phyloP scores from a whole-genome alignment of 2,113 vertebrate genomes.

The Melanerpes aurifrons region DNA sequence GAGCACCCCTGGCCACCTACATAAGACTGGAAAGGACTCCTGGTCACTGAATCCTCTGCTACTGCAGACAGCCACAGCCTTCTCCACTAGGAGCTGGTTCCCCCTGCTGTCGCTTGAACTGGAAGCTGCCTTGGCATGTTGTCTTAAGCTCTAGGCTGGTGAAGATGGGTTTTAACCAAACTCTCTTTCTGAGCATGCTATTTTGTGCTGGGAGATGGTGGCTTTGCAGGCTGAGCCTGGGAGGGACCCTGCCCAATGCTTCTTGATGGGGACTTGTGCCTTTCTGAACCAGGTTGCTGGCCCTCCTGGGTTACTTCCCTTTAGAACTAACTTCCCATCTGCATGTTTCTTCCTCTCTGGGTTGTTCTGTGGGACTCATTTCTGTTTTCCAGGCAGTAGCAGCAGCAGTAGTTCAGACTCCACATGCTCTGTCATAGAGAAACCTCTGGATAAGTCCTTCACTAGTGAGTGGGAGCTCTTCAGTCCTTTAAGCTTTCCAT shows the following conservation, averaged over 20 bases:
- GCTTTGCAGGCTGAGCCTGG: slow-evolving; percentile 47
- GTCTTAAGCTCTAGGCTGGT: slow-evolving; percentile 1
- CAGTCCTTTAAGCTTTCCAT: slow-evolving; percentile 79
- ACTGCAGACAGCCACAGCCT: slow-evolving; percentile 30
- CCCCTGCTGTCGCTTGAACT: slow-evolving; percentile 30
- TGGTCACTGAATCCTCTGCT: slow-evolving; percentile 35
- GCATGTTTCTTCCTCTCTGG: slow-evolving; percentile 74
- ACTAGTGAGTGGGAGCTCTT: slow-evolving; percentile 91
- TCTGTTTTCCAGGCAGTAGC: slow-evolving; percentile 90
- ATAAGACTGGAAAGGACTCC: not conserved
- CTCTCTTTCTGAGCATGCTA: slow-evolving; percentile 18
- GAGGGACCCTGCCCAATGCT: slow-evolving; percentile 35
- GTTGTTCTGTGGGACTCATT: slow-evolving; percentile 74
- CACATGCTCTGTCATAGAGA: slow-evolving; percentile 85
- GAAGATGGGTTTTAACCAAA: not conserved
- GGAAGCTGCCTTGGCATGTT: slow-evolving; percentile 47
- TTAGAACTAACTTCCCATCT: slow-evolving; percentile 71
- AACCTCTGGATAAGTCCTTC: slow-evolving; percentile 87
- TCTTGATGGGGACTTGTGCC: slow-evolving; percentile 24
- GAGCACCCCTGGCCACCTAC: not conserved
- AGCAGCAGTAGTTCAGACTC: slow-evolving; percentile 90
- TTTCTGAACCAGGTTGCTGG: slow-evolving; percentile 29
- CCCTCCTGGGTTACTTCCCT: slow-evolving; percentile 38
- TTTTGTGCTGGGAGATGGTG: slow-evolving; percentile 22
- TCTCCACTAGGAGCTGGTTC: not conserved